These are phyloP conservation scores for Syngnathus rostellatus DNA, from an alignment of 2,797 vertebrate species.

Conservation along the genomic window DNA sequence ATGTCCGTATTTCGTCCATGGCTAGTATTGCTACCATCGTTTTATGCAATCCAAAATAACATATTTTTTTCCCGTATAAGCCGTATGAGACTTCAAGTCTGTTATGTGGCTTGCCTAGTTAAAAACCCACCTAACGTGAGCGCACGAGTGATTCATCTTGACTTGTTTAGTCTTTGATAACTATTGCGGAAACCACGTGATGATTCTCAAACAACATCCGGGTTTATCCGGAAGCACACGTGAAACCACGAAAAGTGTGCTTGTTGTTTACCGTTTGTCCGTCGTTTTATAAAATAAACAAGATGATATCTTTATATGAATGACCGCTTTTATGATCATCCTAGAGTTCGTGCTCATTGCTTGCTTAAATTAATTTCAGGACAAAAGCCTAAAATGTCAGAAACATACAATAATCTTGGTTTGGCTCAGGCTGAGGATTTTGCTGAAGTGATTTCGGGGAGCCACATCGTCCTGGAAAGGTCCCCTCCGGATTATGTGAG, in stretches of 20 bases:
- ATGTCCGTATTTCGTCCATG: neutral
- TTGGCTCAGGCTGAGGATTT: neutral
- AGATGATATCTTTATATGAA: neutral
- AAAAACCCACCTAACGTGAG: neutral
- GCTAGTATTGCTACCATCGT: neutral
- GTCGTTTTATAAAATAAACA: neutral
- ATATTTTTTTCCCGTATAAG: neutral
- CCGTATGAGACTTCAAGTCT: neutral
- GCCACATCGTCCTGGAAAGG: neutral
- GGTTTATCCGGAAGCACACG: neutral
- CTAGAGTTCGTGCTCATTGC: neutral
- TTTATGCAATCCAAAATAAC: neutral
- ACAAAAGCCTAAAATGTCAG: neutral
- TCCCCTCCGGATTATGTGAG: slow-evolving; percentile 7
- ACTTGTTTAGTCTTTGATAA: neutral
- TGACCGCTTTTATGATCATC: neutral
- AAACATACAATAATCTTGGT: accelerated
- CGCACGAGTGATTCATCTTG: neutral
- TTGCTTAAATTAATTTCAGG: neutral
- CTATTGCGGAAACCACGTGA: neutral
- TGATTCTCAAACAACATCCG: neutral
- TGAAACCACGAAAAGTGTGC: neutral
- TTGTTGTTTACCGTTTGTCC: neutral
- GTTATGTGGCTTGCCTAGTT: neutral
- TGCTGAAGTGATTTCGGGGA: neutral